A percentile compares a stretch with the other conserved stretches of the same genome.
Evolutionary conservation across 2,797 vertebrate species (phyloP).

Genomic region (Hybognathus amarus): DNA sequence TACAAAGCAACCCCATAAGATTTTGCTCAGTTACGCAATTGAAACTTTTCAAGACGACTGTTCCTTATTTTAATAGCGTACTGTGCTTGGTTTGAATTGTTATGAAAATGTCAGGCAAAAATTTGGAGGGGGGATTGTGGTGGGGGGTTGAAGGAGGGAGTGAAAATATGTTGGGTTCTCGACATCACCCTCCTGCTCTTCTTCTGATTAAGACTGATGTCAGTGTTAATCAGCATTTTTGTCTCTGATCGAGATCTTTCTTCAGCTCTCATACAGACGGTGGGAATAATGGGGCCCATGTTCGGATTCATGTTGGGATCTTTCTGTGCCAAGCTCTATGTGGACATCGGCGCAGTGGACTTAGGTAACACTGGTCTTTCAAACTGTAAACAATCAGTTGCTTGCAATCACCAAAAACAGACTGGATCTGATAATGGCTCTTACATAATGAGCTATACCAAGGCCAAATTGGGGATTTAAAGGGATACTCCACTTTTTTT

Average conservation of each 20-base stretch:
- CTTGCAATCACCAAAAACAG: neutral
- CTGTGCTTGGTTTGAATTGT: too few relatives aligned
- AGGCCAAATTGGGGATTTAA: neutral
- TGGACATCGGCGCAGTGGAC: conserved; percentile 87
- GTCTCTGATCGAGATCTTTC: neutral
- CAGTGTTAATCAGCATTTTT: conserved; percentile 2
- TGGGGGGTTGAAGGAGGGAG: too few relatives aligned
- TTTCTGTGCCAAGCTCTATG: conserved; percentile 87
- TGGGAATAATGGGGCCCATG: conserved; percentile 86
- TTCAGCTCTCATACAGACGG: conserved; percentile 85
- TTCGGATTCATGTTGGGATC: conserved; percentile 89
- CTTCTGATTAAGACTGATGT: neutral
- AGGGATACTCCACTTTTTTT: too few relatives aligned
- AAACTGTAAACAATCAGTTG: neutral
- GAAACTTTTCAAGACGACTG: neutral
- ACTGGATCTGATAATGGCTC: neutral
- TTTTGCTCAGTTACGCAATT: neutral
- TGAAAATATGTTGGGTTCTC: neutral
- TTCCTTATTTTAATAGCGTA: neutral
- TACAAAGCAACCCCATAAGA: neutral
- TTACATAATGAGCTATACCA: neutral
- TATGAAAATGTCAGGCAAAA: too few relatives aligned
- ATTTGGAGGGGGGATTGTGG: too few relatives aligned
- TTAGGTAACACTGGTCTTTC: conserved; percentile 78
- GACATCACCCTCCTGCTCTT: neutral